These are phyloP conservation scores for Trichoplusia ni DNA, from an alignment of 1,140 invertebrate species.

Conservation along the genomic window DNA sequence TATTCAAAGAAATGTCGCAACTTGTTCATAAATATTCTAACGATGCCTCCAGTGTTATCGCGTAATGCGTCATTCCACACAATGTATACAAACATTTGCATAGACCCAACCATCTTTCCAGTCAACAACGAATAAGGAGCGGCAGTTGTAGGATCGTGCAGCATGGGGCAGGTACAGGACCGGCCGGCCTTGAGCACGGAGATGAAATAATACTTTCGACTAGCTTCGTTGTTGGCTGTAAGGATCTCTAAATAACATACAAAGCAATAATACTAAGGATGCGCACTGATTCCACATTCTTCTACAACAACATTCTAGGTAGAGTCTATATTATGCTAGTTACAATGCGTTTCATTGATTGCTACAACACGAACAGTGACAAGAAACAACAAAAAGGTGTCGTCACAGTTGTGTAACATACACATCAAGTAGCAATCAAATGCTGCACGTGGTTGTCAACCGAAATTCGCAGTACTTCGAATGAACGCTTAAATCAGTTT, in stretches of 20 bases:
- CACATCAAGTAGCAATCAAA: too few species aligned
- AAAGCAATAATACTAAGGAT: constrained; percentile 45
- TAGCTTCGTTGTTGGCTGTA: constrained; percentile 19
- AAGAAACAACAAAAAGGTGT: too few species aligned
- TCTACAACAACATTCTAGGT: not conserved
- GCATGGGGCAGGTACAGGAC: not conserved
- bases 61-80: not conserved
- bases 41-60: not conserved
- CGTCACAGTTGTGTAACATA: too few species aligned
- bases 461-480: too few species aligned
- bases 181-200: not conserved
- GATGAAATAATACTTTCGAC: not conserved
- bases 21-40: constrained; percentile 15
- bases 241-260: constrained; percentile 59
- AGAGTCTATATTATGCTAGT: not conserved
- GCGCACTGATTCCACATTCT: constrained; percentile 2
- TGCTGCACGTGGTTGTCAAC: too few species aligned
- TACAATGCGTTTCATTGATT: too few species aligned
- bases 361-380: too few species aligned
- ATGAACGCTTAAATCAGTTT: too few species aligned
- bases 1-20: too few species aligned
- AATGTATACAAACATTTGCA: constrained; percentile 3
- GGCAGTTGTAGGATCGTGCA: not conserved
- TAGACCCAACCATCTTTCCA: not conserved
- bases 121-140: not conserved